A percentile compares a stretch with the other conserved stretches of the same genome.
phyloP scores from a whole-genome alignment of 2,797 vertebrate genomes.

The Enteromius trimaculatus region DNA sequence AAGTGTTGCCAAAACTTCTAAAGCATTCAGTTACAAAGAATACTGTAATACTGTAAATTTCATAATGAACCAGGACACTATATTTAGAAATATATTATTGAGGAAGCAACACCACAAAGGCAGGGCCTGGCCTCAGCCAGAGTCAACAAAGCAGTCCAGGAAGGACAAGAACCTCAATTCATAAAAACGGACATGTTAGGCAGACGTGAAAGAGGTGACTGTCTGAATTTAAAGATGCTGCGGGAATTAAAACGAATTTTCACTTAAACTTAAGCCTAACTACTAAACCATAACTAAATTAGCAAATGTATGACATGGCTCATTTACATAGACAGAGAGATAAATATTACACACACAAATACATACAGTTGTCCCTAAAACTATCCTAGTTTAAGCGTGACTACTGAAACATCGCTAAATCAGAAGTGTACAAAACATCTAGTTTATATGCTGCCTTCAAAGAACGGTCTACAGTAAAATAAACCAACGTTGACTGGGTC shows the following conservation, averaged over 20 bases:
- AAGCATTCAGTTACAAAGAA: neutral
- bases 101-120: constrained; percentile 45
- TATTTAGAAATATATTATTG: constrained; percentile 70
- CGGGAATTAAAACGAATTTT: neutral
- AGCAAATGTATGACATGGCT: neutral
- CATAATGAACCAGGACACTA: constrained; percentile 59
- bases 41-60: constrained; percentile 3
- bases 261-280: neutral
- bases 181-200: neutral
- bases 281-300: neutral
- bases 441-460: neutral
- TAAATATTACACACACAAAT: neutral
- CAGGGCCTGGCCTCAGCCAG: neutral
- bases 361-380: neutral
- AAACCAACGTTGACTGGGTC: neutral
- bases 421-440: no score
- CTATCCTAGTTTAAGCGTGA: no score
- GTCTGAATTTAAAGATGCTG: neutral
- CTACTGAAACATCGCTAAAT: neutral
- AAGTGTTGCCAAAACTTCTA: neutral
- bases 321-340: neutral
- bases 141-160: neutral
- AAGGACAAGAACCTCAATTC: neutral
- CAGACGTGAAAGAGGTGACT: neutral
- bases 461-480: neutral